phyloP scores from a whole-genome alignment of 2,797 vertebrate species.

The Chanos chanos region DNA sequence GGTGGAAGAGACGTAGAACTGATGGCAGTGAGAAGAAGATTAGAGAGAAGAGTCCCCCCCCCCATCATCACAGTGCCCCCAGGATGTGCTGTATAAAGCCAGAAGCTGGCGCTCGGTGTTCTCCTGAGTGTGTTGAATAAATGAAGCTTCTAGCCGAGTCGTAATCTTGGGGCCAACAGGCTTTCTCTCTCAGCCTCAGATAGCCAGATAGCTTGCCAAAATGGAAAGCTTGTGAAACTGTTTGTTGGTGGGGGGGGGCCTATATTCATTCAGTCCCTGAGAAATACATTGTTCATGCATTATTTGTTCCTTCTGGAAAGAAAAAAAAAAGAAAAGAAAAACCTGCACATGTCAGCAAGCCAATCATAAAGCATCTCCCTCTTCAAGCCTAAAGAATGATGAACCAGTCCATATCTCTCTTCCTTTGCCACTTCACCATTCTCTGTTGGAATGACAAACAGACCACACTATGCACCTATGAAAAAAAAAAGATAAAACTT shows the following conservation, averaged over 20 bases:
- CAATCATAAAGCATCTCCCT: slow-evolving; percentile 23
- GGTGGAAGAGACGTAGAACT: no score
- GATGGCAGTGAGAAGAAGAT: no score
- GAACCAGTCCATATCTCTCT: background rate
- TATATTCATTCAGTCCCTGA: no score
- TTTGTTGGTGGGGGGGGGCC: no score
- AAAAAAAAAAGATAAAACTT: slow-evolving; percentile 7
- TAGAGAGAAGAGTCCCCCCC: no score
- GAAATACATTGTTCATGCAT: no score
- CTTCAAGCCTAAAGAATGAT: slow-evolving; percentile 12
- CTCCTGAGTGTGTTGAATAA: slow-evolving; percentile 15
- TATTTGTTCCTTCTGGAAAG: no score
- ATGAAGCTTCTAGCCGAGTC: slow-evolving; percentile 32
- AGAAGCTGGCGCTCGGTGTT: no score
- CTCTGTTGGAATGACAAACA: slow-evolving; percentile 16
- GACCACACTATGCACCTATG: slow-evolving; percentile 8
- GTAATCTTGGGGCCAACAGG: slow-evolving; percentile 30
- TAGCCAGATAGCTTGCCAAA: slow-evolving; percentile 19
- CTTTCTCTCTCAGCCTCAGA: slow-evolving; percentile 16
- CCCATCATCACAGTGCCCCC: slow-evolving; percentile 5
- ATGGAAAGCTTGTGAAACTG: background rate
- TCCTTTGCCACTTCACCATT: slow-evolving; percentile 17
- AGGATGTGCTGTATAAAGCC: slow-evolving; percentile 7
- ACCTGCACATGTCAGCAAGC: background rate
- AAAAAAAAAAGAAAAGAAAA: background rate